Base-by-base conservation (phyloP, 2,797 vertebrate species). In the Toxotes lorentzi region DNA sequence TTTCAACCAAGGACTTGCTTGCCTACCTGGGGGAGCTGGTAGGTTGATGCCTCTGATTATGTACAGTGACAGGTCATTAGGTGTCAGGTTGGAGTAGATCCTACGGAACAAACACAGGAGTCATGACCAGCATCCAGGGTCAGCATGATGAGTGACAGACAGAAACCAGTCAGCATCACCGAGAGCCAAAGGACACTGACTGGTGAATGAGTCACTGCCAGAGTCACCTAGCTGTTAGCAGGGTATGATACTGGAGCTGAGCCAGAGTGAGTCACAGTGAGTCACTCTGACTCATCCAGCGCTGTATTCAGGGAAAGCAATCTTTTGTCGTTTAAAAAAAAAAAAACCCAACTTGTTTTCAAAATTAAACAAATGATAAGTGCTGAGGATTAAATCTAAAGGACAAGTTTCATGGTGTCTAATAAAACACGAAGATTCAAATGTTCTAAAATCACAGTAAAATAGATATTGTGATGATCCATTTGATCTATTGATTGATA, bases 21-120 rank as follows among this genome's bases (percentile, higher is more conserved):
- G 80, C 71, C 17, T 88, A 98, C 97, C 97, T 91, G 96, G 67
- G 9, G 97, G 96, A 17, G 95, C 88, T 0, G 97, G 96, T 11
- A 98, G 91, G 89, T 95, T 97, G 85, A 96, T 84, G 41, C 95
- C 96, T 87, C 92, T 96, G 69, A 95, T 87, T 40, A 98, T 89
- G 57, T 92, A 94, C 47, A 98, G 95, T 10, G 96, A 64, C 93
- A 98, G 92, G 65, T 98, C 97, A n/a, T 83, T 96, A 59, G 74
- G 90, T 41, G 95, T 95, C 87, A 98, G 93, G 61, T 94, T 93
- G 0, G 95, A 91, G 74, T 96, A 90, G 78, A 94, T 93, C 87
- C 97, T 98, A 30, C 1, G 73, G 66, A 70, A 63, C 5, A 86
- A 69, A 64, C 61, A 75, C 27, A 80, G n/a, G 65, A 43, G 30